phyloP scores from a whole-genome alignment of 2,888 invertebrate genomes.

The Patella ulyssiponensis region DNA sequence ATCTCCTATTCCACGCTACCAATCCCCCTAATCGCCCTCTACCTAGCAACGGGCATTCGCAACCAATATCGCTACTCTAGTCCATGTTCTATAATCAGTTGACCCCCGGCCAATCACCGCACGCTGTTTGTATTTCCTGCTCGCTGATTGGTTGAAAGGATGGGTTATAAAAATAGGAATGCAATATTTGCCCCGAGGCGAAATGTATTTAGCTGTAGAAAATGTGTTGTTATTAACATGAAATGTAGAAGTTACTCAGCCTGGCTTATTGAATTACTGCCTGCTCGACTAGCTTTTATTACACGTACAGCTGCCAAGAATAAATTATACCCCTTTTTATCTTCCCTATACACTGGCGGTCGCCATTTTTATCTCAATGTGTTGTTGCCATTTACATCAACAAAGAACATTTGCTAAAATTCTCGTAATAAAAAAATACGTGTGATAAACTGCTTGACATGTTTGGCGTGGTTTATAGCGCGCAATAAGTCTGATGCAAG shows the following conservation, averaged over 20 bases:
- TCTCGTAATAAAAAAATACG: no score
- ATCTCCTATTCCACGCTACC: background rate
- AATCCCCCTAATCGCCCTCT: background rate
- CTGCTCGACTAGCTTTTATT: background rate
- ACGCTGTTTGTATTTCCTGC: conserved; percentile 2
- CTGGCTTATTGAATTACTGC: background rate
- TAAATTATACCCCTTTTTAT: background rate
- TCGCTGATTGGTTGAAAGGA: background rate
- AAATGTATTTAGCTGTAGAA: no score
- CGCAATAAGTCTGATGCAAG: no score
- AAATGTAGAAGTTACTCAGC: background rate
- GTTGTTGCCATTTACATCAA: background rate
- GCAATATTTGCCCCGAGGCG: background rate
- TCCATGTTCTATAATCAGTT: background rate
- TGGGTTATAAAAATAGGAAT: conserved; percentile 7
- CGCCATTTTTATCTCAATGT: background rate
- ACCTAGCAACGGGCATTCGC: background rate
- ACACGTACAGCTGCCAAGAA: background rate
- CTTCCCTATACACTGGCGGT: background rate
- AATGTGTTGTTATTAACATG: no score
- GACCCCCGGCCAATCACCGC: background rate
- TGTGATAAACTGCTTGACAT: no score
- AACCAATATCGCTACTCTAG: no score
- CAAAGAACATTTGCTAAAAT: no score
- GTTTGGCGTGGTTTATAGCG: no score